These are phyloP conservation scores for Amphimedon queenslandica DNA, from an alignment of 37 sponge, comb jelly and placozoan genomes.

Conservation along the genomic window DNA sequence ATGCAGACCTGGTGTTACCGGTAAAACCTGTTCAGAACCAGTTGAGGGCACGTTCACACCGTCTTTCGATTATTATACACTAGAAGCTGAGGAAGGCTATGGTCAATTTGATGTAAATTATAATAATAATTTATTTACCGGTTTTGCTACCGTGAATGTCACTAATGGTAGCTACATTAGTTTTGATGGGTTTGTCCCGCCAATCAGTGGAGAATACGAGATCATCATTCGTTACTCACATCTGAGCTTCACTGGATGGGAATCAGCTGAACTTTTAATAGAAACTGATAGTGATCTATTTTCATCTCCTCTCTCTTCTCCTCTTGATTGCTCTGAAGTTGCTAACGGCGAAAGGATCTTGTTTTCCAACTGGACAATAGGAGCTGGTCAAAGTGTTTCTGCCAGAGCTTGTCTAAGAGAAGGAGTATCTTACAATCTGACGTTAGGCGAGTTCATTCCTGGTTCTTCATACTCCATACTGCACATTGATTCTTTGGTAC, in stretches of 20 bases:
- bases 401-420: conserved; percentile 45
- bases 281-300: conserved; percentile 3
- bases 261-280: conserved; percentile 12
- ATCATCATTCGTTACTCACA: conserved; percentile 35
- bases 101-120: conserved; percentile 8
- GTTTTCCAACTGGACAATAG: conserved; percentile 46
- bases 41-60: conserved; percentile 43
- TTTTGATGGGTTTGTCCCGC: conserved; percentile 25
- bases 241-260: conserved; percentile 10
- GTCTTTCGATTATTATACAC: conserved; percentile 32
- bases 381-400: conserved; percentile 18
- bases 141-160: conserved; percentile 34
- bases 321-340: conserved; percentile 4
- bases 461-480: conserved; percentile 17
- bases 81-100: conserved; percentile 43
- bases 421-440: conserved; percentile 51
- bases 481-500: conserved; percentile 69
- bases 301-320: no score
- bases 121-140: conserved; percentile 33
- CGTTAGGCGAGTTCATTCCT: conserved; percentile 13
- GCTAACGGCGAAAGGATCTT: neutral
- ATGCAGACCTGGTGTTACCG: conserved; percentile 71
- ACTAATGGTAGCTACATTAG: conserved; percentile 3
- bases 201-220: conserved; percentile 42
- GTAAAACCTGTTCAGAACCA: conserved; percentile 51